Evolutionary conservation across 2,113 vertebrate genomes (phyloP).

Genomic region (Pachypanchax playfairii): DNA sequence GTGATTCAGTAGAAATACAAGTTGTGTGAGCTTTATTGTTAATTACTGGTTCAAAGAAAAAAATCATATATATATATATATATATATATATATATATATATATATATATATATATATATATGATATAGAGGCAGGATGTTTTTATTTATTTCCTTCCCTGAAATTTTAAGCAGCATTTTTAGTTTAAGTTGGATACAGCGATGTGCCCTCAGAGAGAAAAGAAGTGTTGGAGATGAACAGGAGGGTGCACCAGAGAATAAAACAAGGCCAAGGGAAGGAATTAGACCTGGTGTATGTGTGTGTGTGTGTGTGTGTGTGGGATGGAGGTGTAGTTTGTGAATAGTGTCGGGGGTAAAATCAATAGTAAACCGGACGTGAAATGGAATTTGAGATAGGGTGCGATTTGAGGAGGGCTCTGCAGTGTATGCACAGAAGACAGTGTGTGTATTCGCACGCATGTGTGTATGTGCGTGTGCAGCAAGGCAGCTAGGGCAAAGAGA

Average conservation of each 20-base stretch:
- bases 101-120: no score
- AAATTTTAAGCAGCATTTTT: no score
- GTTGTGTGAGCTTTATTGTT: no score
- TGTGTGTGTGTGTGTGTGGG: conserved; percentile 12
- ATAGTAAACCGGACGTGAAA: conserved; percentile 77
- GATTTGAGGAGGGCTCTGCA: conserved; percentile 58
- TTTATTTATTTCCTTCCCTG: conserved; percentile 58
- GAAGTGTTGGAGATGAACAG: conserved; percentile 36
- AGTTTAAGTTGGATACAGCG: conserved; percentile 6
- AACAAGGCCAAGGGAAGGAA: conserved; percentile 34
- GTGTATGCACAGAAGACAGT: conserved; percentile 57
- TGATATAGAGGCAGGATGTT: conserved; percentile 30
- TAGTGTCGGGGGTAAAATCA: conserved; percentile 72
- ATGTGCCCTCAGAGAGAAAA: conserved; percentile 7
- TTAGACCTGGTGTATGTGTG: conserved; percentile 21
- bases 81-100: no score
- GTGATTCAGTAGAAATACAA: no score
- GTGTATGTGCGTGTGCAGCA: background rate
- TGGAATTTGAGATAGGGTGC: conserved; percentile 72
- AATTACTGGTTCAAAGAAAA: no score
- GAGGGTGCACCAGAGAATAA: conserved; percentile 42
- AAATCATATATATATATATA: no score
- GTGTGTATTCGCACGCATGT: conserved; percentile 21
- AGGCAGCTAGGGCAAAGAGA: conserved; percentile 59
- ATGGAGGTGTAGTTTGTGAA: conserved; percentile 56